Evolutionary conservation across 1,140 invertebrate species (phyloP).

Genomic region (Ceratina calcarata): DNA sequence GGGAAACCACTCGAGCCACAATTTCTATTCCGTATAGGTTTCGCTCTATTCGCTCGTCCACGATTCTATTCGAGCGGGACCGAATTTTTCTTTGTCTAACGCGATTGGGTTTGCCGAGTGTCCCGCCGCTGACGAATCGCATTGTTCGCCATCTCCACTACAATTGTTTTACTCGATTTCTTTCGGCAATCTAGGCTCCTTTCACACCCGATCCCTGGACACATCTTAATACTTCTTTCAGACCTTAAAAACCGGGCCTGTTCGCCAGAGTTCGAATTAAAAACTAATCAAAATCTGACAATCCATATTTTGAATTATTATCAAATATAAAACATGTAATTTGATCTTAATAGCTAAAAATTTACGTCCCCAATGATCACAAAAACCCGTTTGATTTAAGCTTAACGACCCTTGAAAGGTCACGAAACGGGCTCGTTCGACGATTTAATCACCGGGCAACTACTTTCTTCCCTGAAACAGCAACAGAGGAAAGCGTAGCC

Average conservation of each 20-base stretch:
- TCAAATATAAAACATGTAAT: no score
- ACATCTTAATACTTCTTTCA: no score
- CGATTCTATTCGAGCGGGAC: not conserved
- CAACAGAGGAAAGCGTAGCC: not conserved
- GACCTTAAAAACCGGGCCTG: no score
- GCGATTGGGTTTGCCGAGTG: not conserved
- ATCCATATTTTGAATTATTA: no score
- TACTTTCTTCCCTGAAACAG: not conserved
- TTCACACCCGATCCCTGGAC: not conserved
- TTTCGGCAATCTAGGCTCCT: not conserved
- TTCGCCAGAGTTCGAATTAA: no score
- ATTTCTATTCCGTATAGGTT: not conserved
- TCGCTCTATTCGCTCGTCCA: not conserved
- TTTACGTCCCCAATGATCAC: not conserved
- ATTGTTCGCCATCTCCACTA: not conserved
- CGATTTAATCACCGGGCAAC: slow-evolving; percentile 2
- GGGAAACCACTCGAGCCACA: not conserved
- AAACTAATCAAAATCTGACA: no score
- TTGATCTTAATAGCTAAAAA: no score
- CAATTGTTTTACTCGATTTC: not conserved
- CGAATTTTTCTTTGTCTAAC: not conserved
- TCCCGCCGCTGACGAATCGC: not conserved
- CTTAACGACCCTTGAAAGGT: not conserved
- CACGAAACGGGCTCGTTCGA: no score
- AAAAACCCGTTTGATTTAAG: not conserved